Percentiles rank a stretch among this genome's conserved stretches.
Evolutionary conservation across 2,113 vertebrate species (phyloP).

Genomic region (Callaeas wilsoni): DNA sequence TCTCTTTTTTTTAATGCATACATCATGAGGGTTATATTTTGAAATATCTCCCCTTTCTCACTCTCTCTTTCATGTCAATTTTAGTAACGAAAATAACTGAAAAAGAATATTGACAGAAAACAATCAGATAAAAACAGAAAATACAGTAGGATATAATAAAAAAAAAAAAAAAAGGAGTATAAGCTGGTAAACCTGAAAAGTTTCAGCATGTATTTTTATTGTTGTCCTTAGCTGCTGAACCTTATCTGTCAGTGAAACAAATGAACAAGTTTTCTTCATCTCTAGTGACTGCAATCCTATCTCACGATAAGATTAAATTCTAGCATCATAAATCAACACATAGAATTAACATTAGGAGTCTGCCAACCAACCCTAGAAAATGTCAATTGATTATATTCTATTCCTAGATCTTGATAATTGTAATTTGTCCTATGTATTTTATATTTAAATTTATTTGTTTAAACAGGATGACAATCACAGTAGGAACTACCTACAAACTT

Average conservation of each 20-base stretch:
- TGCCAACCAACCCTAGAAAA: constrained; percentile 14
- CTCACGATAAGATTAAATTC: constrained; percentile 12
- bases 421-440: background rate
- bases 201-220: background rate
- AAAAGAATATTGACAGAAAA: background rate
- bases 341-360: background rate
- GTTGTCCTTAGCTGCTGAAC: constrained; percentile 8
- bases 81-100: background rate
- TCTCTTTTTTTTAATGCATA: background rate
- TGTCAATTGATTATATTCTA: background rate
- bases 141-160: background rate
- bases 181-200: background rate
- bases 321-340: constrained; percentile 36
- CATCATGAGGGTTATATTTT: background rate
- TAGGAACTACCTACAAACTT: background rate
- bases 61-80: background rate
- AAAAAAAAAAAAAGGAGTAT: background rate
- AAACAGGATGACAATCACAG: background rate
- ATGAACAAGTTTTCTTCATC: background rate
- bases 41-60: background rate
- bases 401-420: background rate
- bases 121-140: background rate
- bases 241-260: constrained; percentile 21
- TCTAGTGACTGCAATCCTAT: background rate
- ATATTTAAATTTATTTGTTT: background rate